Evolutionary conservation across 2,797 vertebrate genomes (phyloP), one percentile per base, ranked within the genome.

Genomic region (Coilia nasus): DNA sequence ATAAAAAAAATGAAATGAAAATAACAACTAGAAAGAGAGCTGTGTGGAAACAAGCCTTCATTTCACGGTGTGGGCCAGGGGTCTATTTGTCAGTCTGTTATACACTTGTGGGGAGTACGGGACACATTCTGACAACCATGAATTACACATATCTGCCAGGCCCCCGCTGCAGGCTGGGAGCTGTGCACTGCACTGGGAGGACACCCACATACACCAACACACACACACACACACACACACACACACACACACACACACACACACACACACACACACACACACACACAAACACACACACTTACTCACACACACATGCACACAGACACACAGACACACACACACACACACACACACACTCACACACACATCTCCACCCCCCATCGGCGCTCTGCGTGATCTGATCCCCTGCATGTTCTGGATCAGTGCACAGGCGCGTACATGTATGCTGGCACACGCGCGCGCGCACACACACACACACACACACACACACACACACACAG

Each of bases 41-140:
- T 44, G 71, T 78, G 71, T 35, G 31, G 19, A 78, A 78, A 41
- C 35, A 41, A 41, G 31, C 19, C 71, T 78, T 41, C 71, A 78
- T 6, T 78, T 89, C 46, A n/a, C 81, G 90, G 88, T 91, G 90
- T 86, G 89, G 50, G 57, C 87, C 90, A 90, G 89, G 90, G 86
- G 89, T 92, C 31, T 91, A 88, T 88, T 91, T 93, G 93, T 92
- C 92, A 92, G 90, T 89, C 89, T 89, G 87, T 89, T 94, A 94
- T 94, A 92, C 93, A 94, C 93, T 91, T 87, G 91, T 88, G 90
- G 88, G 92, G 71, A 35, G 17, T 92, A 87, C 89, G 87, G 85
- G 90, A 91, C 86, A 88, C 89, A 90, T 89, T 93, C 88, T 93
- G 93, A 94, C 92, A 91, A 92, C 91, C 90, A 89, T 92, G 92